Evolutionary conservation across 1,140 invertebrate species (phyloP).

Genomic region (Oreohelix idahoensis): DNA sequence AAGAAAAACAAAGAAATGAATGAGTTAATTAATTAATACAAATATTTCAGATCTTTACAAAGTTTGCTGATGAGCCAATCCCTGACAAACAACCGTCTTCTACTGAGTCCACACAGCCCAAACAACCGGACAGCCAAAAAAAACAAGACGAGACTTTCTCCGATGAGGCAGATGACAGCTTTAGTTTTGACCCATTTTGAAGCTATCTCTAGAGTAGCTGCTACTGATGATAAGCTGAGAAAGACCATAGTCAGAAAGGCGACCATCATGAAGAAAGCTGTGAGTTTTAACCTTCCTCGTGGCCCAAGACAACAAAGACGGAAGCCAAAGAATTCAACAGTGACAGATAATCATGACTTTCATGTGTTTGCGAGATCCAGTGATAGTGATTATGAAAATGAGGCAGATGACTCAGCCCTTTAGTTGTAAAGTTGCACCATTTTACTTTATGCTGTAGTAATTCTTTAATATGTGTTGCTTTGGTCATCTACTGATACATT

Average conservation of each 20-base stretch:
- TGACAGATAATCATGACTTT: not conserved
- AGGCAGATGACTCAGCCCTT: not conserved
- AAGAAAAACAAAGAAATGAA: too few species aligned
- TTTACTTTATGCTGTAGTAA: too few species aligned
- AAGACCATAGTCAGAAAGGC: conserved; percentile 40
- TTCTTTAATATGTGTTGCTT: too few species aligned
- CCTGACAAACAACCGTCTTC: not conserved
- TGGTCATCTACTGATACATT: too few species aligned
- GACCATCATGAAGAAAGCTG: conserved; percentile 40
- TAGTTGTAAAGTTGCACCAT: not conserved
- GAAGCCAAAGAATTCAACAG: not conserved
- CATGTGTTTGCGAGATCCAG: not conserved
- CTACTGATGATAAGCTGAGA: conserved; percentile 27
- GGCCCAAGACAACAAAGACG: not conserved
- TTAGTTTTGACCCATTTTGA: conserved; percentile 36
- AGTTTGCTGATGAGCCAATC: conserved; percentile 21
- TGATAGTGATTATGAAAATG: not conserved
- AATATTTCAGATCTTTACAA: conserved; percentile 22
- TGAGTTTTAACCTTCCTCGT: not conserved
- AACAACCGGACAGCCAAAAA: not conserved
- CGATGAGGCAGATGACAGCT: not conserved
- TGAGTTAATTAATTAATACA: too few species aligned
- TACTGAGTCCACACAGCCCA: not conserved
- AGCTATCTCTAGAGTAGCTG: conserved; percentile 18
- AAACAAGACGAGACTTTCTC: not conserved